Percentiles rank a stretch among this genome's conserved stretches.
Conservation (phyloP, 1,140 invertebrate species). For the Bombus turneri region DNA sequence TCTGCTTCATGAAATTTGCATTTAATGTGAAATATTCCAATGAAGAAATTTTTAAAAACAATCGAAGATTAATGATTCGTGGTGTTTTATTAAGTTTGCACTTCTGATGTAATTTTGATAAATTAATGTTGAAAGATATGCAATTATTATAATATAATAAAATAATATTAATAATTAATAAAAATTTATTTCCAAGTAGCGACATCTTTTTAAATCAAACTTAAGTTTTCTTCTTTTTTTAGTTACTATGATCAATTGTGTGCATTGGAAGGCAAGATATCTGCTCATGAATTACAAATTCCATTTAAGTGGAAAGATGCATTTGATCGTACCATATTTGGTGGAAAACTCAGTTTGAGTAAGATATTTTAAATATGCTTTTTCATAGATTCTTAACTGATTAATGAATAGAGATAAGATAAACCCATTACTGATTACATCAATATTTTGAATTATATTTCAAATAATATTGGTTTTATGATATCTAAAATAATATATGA, state of each 20-base stretch:
- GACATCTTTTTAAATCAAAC: not conserved
- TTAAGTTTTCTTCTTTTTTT: constrained; percentile 66
- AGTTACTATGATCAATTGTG: constrained; percentile 99
- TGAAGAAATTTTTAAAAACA: not conserved
- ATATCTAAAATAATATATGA: constrained; percentile 5
- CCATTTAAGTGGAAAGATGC: constrained; percentile 99
- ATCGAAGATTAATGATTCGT: not conserved
- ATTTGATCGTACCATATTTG: constrained; percentile 98
- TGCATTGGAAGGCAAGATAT: constrained; percentile 96
- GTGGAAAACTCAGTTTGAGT: constrained; percentile 96
- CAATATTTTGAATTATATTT: not conserved
- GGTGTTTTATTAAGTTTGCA: too few species aligned
- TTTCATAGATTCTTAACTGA: not conserved
- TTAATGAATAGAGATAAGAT: constrained; percentile 30
- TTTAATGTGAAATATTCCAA: not conserved
- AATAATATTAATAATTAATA: not conserved
- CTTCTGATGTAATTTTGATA: not conserved
- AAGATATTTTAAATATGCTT: constrained; percentile 77
- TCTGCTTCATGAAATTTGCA: not conserved
- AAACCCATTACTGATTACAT: constrained; percentile 4
- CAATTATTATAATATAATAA: constrained; percentile 9
- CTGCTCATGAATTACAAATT: constrained; percentile 94
- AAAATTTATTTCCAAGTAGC: not conserved
- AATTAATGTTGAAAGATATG: not conserved
- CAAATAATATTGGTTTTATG: not conserved